Evolutionary conservation across 2,888 invertebrate species (phyloP).

Genomic region (Dendrolimus pini): DNA sequence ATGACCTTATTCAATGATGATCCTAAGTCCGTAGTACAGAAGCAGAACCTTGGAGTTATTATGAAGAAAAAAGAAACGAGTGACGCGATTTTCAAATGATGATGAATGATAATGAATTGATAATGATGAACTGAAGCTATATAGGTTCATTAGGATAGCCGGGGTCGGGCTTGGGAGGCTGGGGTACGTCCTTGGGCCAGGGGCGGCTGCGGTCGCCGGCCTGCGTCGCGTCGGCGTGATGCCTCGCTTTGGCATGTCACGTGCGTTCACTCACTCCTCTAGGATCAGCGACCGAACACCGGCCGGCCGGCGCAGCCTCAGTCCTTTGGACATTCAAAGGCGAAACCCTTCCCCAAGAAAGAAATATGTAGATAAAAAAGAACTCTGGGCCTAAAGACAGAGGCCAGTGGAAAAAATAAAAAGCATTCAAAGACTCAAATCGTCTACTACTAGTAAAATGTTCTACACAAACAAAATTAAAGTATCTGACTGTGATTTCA

Average conservation of each 20-base stretch:
- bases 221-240: slow-evolving; percentile 3
- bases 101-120: too few species aligned
- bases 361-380: neutral
- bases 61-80: too few species aligned
- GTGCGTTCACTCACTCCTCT: slow-evolving; percentile 6
- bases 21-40: too few species aligned
- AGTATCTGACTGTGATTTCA: too few species aligned
- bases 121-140: neutral
- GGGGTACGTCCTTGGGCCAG: neutral
- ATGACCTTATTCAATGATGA: too few species aligned
- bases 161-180: neutral
- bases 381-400: too few species aligned
- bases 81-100: neutral
- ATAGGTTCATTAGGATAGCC: neutral
- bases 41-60: too few species aligned
- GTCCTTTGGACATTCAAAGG: slow-evolving; percentile 2
- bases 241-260: slow-evolving; percentile 3
- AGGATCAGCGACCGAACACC: slow-evolving; percentile 10
- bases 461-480: too few species aligned
- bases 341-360: neutral
- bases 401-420: too few species aligned
- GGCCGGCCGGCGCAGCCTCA: slow-evolving; percentile 1
- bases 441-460: too few species aligned
- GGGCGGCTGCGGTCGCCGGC: slow-evolving; percentile 1
- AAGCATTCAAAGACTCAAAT: too few species aligned